Evolutionary conservation across 2,797 vertebrate species (phyloP).

Genomic region (Melopsittacus undulatus): DNA sequence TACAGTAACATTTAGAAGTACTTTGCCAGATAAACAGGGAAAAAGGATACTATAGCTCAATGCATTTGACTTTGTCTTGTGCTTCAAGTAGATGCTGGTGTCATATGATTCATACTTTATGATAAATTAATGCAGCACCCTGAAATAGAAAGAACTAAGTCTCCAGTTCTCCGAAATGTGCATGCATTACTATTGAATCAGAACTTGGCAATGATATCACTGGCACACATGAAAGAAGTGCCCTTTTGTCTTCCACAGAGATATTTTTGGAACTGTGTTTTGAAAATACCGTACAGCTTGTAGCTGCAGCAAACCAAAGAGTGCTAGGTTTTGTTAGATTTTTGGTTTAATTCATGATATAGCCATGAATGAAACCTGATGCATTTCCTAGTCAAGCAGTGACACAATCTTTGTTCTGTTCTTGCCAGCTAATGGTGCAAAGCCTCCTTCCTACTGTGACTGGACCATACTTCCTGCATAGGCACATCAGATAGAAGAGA

Average conservation of each 20-base stretch:
- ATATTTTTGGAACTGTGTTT: not conserved
- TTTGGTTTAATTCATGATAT: not conserved
- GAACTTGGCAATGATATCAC: not conserved
- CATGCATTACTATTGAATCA: slow-evolving; percentile 7
- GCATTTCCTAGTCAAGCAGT: not conserved
- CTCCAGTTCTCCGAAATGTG: slow-evolving; percentile 17
- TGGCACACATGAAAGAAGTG: not conserved
- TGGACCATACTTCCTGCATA: not conserved
- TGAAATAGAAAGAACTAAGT: slow-evolving; percentile 12
- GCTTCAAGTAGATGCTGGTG: not conserved
- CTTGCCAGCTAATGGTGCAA: not conserved
- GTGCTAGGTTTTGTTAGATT: not conserved
- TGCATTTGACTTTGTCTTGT: not conserved
- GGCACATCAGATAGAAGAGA: not conserved
- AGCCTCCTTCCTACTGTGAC: not conserved
- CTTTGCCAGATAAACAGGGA: not conserved
- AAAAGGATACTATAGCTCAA: not conserved
- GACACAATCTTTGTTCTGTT: not conserved
- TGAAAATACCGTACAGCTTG: not conserved
- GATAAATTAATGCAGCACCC: slow-evolving; percentile 22
- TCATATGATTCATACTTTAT: not conserved
- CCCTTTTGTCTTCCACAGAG: not conserved
- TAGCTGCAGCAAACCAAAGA: not conserved
- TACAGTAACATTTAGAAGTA: not conserved
- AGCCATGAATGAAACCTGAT: not conserved